phyloP scores from a whole-genome alignment of 2,797 vertebrate species.

The Pogonophryne albipinna region DNA sequence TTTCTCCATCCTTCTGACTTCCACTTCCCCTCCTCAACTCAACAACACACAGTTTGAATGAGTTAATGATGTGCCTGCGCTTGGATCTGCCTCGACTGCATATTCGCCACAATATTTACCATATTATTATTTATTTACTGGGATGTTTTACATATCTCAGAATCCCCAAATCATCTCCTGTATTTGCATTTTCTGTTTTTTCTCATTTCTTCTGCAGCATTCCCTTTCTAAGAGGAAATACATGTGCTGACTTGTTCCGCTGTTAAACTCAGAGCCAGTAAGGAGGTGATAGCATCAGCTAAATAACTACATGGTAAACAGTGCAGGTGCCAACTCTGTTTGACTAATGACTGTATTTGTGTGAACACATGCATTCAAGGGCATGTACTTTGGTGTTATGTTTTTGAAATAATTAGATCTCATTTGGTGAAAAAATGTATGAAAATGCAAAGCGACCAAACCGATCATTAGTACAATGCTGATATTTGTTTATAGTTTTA shows the following conservation, averaged over 20 bases:
- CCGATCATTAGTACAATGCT: no score
- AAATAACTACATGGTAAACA: slow-evolving; percentile 46
- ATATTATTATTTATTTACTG: slow-evolving; percentile 64
- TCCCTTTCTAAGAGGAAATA: not conserved
- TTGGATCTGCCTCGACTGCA: slow-evolving; percentile 45
- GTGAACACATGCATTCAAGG: no score
- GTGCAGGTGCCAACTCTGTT: slow-evolving; percentile 16
- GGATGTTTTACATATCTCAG: slow-evolving; percentile 55
- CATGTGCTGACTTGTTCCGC: slow-evolving; percentile 49
- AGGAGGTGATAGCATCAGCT: slow-evolving; percentile 18
- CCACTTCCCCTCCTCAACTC: slow-evolving; percentile 18
- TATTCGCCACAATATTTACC: slow-evolving; percentile 54
- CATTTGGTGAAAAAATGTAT: no score
- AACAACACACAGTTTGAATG: slow-evolving; percentile 28
- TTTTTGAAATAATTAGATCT: no score
- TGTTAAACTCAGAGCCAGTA: not conserved
- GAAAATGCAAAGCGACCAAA: no score
- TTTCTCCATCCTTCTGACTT: slow-evolving; percentile 16
- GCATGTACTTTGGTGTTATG: no score
- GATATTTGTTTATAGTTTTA: no score
- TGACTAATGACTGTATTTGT: not conserved
- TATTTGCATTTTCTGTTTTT: slow-evolving; percentile 41
- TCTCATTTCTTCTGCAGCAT: slow-evolving; percentile 6
- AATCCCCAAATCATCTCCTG: slow-evolving; percentile 49
- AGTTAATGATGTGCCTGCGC: slow-evolving; percentile 48